A percentile compares a stretch with the other conserved stretches of the same genome.
Evolutionary conservation across 2,113 vertebrate genomes (phyloP).

Genomic region (Zootoca vivipara): DNA sequence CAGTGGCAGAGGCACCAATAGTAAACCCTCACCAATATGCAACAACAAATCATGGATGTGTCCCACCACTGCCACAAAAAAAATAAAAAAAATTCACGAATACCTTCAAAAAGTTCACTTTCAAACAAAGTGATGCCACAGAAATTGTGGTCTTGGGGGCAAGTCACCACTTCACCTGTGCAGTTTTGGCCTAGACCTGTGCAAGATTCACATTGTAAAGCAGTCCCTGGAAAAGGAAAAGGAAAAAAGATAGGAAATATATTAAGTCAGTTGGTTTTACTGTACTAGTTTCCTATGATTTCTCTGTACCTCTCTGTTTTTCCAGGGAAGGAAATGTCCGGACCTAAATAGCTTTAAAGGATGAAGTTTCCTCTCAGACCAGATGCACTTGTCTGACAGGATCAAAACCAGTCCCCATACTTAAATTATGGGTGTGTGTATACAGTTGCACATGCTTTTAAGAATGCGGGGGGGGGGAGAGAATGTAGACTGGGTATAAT

Average conservation of each 20-base stretch:
- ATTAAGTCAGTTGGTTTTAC: neutral
- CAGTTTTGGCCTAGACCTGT: slow-evolving; percentile 3
- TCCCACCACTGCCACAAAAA: too few relatives aligned
- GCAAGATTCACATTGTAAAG: slow-evolving; percentile 25
- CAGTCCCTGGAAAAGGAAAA: neutral
- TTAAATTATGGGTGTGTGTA: neutral
- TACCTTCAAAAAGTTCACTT: neutral
- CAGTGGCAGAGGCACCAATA: neutral
- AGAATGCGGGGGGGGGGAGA: neutral
- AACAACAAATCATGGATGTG: neutral
- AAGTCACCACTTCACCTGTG: neutral
- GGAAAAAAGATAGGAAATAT: neutral
- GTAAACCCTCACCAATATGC: neutral
- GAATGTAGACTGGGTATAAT: neutral
- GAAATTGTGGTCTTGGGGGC: neutral
- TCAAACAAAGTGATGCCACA: slow-evolving; percentile 16
- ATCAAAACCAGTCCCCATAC: neutral
- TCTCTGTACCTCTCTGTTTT: neutral
- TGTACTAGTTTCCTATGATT: neutral
- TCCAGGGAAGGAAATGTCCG: neutral
- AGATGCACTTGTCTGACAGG: neutral
- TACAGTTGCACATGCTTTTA: neutral
- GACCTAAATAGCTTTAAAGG: neutral
- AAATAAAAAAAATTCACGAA: too few relatives aligned
- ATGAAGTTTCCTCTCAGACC: neutral